phyloP scores from a whole-genome alignment of 2,797 vertebrate genomes.

The Sternarchorhynchus goeldii region DNA sequence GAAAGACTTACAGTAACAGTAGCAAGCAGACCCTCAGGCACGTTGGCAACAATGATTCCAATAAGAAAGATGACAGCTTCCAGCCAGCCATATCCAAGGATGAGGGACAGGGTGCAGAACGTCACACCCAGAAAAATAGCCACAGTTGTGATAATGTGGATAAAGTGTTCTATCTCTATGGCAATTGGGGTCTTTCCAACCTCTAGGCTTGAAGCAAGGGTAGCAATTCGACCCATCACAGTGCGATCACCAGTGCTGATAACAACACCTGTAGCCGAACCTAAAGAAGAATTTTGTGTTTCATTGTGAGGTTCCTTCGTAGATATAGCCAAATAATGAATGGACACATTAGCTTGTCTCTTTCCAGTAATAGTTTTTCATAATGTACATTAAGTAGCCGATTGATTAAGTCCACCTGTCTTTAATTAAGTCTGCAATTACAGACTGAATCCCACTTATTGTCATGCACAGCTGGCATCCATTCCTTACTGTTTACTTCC shows the following conservation, averaged over 20 bases:
- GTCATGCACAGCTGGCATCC: too few species aligned
- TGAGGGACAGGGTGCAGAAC: conserved; percentile 93
- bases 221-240: conserved; percentile 95
- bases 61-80: too few species aligned
- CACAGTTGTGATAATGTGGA: conserved; percentile 95
- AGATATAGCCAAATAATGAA: too few species aligned
- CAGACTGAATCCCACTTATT: too few species aligned
- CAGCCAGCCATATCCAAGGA: conserved; percentile 88
- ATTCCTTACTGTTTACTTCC: too few species aligned
- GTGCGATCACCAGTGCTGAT: conserved; percentile 93
- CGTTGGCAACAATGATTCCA: conserved; percentile 96
- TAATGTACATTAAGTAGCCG: too few species aligned
- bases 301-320: background rate
- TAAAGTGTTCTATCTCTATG: conserved; percentile 92
- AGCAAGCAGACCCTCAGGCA: conserved; percentile 93
- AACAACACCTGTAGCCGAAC: conserved; percentile 90
- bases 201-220: conserved; percentile 91
- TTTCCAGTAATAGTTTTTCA: too few species aligned
- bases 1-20: conserved; percentile 88
- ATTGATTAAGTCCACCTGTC: too few species aligned
- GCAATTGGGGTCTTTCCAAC: conserved; percentile 93
- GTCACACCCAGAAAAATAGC: conserved; percentile 91
- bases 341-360: too few species aligned
- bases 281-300: conserved; percentile 63
- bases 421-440: too few species aligned